phyloP scores from a whole-genome alignment of 2,888 invertebrate genomes.

The Lasius fuliginosus region DNA sequence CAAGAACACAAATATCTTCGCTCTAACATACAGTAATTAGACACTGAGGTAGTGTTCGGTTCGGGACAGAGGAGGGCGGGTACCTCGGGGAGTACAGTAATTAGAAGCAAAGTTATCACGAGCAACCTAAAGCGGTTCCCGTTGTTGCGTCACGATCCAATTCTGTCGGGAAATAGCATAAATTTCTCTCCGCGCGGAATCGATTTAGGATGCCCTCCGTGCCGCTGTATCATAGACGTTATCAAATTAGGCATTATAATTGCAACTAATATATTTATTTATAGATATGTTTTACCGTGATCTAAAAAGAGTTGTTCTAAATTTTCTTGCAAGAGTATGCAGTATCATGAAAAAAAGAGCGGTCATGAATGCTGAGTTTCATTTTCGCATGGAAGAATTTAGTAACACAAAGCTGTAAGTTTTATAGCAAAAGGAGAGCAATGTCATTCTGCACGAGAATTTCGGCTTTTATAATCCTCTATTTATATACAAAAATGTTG shows the following conservation, averaged over 20 bases:
- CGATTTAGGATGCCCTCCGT: slow-evolving; percentile 49
- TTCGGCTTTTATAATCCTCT: background rate
- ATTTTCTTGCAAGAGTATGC: background rate
- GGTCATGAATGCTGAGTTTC: background rate
- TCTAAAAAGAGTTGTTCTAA: background rate
- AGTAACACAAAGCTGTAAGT: background rate
- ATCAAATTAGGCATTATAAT: slow-evolving; percentile 16
- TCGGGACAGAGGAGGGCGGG: slow-evolving; percentile 14
- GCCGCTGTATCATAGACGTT: slow-evolving; percentile 33
- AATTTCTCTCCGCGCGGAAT: slow-evolving; percentile 38
- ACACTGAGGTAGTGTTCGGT: slow-evolving; percentile 71
- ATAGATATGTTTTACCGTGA: background rate
- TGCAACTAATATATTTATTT: background rate
- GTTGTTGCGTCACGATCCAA: slow-evolving; percentile 36
- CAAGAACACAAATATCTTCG: slow-evolving; percentile 86
- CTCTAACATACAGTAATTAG: slow-evolving; percentile 85
- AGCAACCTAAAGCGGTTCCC: slow-evolving; percentile 65
- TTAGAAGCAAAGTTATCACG: slow-evolving; percentile 65
- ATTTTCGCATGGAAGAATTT: background rate
- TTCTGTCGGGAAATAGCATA: slow-evolving; percentile 19
- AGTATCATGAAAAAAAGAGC: background rate
- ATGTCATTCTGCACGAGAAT: background rate
- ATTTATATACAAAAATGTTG: background rate
- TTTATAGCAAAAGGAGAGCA: background rate
- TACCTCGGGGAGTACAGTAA: slow-evolving; percentile 51